Conservation (phyloP, 1,140 invertebrate genomes). For the Drosophila kanapiae region DNA sequence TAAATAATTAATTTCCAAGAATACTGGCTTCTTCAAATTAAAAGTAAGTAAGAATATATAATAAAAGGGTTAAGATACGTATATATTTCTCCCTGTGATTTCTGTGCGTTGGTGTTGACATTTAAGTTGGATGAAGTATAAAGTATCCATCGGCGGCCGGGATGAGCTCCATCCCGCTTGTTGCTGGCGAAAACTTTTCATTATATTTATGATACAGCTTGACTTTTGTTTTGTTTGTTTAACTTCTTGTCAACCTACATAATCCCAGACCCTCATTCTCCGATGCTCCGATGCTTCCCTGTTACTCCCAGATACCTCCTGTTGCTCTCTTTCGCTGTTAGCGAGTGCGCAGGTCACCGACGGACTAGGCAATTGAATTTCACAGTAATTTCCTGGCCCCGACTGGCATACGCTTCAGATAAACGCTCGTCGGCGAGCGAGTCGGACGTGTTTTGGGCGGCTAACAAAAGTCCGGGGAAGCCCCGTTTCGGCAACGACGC, state of each 20-base stretch:
- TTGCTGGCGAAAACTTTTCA: slow-evolving; percentile 69
- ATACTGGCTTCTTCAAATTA: background rate
- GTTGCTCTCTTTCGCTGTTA: slow-evolving; percentile 44
- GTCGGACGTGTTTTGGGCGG: slow-evolving; percentile 40
- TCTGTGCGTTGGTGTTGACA: slow-evolving; percentile 51
- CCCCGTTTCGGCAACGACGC: background rate
- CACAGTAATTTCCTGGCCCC: slow-evolving; percentile 67
- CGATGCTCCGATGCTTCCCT: slow-evolving; percentile 1
- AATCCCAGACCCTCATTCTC: slow-evolving; percentile 25
- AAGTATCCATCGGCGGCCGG: slow-evolving; percentile 31
- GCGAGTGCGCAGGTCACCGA: slow-evolving; percentile 62
- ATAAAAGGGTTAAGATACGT: background rate
- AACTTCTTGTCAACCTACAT: slow-evolving; percentile 76
- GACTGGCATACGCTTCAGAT: slow-evolving; percentile 71
- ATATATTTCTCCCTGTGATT: slow-evolving; percentile 6
- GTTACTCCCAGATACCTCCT: slow-evolving; percentile 10
- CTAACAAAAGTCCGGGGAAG: background rate
- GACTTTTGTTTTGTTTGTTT: slow-evolving; percentile 82
- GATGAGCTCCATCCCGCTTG: slow-evolving; percentile 46
- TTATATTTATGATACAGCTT: slow-evolving; percentile 67
- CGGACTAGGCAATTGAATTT: slow-evolving; percentile 67
- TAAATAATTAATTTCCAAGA: too few relatives aligned
- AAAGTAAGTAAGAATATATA: background rate
- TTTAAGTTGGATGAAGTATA: slow-evolving; percentile 53
- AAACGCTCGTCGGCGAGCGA: slow-evolving; percentile 64